Conservation (phyloP, 2,113 vertebrate genomes). For the Crotalus tigris region DNA sequence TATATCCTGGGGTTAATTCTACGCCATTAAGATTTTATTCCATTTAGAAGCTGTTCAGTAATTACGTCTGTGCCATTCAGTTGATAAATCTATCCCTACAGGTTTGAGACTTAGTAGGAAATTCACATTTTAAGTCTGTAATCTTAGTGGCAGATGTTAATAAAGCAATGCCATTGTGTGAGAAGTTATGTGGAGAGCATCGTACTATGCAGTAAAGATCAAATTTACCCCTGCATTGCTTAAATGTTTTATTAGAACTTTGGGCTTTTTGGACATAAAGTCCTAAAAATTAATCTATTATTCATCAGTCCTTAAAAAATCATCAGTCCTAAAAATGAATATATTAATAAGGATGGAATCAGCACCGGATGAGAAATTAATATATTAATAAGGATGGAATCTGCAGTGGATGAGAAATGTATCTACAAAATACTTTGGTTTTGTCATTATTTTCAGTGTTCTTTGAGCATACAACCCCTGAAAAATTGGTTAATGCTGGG, state of each 20-base stretch:
- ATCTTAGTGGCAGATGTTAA: not conserved
- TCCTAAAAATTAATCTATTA: not conserved
- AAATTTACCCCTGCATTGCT: not conserved
- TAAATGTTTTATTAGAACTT: not conserved
- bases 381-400: not conserved
- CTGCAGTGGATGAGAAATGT: not conserved
- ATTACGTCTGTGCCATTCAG: not conserved
- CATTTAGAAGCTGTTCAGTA: not conserved
- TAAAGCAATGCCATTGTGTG: not conserved
- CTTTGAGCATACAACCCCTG: not conserved
- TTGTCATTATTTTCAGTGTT: not conserved
- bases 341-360: not conserved
- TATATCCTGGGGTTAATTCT: not conserved
- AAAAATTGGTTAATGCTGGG: not conserved
- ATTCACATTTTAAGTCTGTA: not conserved
- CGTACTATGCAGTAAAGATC: not conserved
- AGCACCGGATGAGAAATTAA: not conserved
- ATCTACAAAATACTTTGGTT: not conserved
- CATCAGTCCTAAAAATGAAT: not conserved
- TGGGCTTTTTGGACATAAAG: not conserved
- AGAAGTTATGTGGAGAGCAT: not conserved
- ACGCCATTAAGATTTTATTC: not conserved
- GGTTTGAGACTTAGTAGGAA: not conserved
- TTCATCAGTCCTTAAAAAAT: not conserved
- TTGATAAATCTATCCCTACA: not conserved